phyloP scores from a whole-genome alignment of 2,113 vertebrate genomes.

The Ibidorhyncha struthersii region DNA sequence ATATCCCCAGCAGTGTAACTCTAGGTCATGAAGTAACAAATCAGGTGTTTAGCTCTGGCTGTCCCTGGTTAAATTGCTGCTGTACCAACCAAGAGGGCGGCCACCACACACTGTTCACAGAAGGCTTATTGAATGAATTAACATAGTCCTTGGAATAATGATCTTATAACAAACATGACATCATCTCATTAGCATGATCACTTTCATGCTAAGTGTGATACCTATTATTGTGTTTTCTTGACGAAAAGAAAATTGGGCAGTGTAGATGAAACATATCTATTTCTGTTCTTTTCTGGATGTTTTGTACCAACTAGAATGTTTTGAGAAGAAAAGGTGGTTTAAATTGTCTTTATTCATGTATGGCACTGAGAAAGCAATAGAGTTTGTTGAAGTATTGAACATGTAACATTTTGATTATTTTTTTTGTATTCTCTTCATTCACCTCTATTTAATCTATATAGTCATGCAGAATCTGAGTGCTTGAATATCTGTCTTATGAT shows the following conservation, averaged over 20 bases:
- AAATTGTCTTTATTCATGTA: neutral
- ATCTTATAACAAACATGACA: neutral
- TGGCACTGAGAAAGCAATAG: neutral
- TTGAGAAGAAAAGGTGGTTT: neutral
- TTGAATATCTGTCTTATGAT: neutral
- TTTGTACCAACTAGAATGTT: neutral
- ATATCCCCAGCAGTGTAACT: neutral
- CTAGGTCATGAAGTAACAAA: neutral
- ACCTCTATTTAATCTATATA: neutral
- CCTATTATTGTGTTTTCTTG: neutral
- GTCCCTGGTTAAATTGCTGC: neutral
- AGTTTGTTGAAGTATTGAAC: neutral
- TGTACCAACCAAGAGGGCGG: neutral
- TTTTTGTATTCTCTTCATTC: neutral
- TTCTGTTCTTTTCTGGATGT: neutral
- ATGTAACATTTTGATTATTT: neutral
- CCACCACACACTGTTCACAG: constrained; percentile 41
- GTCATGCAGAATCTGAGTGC: neutral
- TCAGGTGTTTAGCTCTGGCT: neutral
- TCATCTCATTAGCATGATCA: constrained; percentile 25
- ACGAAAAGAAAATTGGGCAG: neutral
- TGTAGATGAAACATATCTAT: neutral
- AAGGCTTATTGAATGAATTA: constrained; percentile 31
- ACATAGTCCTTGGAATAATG: constrained; percentile 40
- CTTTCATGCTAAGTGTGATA: neutral